phyloP scores from a whole-genome alignment of 2,797 vertebrate species.

The Psittacula derbiana region DNA sequence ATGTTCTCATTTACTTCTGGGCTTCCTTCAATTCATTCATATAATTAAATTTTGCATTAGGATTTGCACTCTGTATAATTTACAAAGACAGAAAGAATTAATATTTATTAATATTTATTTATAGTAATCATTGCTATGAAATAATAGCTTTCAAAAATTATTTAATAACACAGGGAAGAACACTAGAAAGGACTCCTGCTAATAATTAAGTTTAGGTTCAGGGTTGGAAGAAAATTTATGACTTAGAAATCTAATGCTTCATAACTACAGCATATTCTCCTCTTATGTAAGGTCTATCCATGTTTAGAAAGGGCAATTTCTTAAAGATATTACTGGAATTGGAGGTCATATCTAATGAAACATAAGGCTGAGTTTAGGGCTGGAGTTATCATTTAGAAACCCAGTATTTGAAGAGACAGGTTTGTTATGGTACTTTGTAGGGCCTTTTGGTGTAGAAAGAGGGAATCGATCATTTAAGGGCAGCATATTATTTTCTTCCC shows the following conservation, averaged over 20 bases:
- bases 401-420: fast-evolving
- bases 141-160: not conserved
- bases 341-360: not conserved
- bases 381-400: not conserved
- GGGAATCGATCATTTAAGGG: not conserved
- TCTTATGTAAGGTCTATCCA: not conserved
- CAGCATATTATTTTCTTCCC: not conserved
- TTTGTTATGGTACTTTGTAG: not conserved
- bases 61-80: not conserved
- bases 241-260: not conserved
- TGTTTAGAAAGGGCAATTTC: not conserved
- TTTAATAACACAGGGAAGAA: not conserved
- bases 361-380: not conserved
- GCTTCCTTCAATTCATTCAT: not conserved
- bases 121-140: not conserved
- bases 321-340: not conserved
- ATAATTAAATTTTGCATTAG: not conserved
- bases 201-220: not conserved
- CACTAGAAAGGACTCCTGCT: not conserved
- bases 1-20: not conserved
- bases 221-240: not conserved
- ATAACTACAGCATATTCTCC: not conserved
- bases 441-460: not conserved
- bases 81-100: not conserved
- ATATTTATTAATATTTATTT: not conserved